Conservation (phyloP, 2,113 vertebrate species). For the Entomyzon cyanotis region DNA sequence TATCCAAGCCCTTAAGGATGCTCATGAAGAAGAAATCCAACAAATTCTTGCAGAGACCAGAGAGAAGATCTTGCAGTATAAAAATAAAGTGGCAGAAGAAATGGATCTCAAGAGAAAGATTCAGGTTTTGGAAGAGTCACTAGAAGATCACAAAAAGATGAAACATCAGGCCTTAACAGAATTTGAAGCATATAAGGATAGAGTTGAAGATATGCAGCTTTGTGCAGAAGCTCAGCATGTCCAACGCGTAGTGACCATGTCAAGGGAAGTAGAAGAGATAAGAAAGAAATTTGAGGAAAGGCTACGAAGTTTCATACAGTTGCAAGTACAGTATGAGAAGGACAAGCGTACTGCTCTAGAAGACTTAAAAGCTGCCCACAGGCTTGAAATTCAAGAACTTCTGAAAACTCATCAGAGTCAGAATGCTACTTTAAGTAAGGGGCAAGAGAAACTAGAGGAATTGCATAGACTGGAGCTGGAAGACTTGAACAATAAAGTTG, state of each 20-base stretch:
- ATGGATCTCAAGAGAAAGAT: constrained; percentile 92
- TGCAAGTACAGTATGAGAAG: constrained; percentile 91
- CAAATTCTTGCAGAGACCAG: constrained; percentile 97
- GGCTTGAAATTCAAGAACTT: constrained; percentile 91
- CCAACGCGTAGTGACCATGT: constrained; percentile 95
- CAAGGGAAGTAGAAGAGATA: constrained; percentile 97
- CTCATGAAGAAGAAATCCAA: constrained; percentile 98
- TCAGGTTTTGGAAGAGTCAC: constrained; percentile 92
- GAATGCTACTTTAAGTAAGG: constrained; percentile 86
- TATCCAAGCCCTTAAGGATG: constrained; percentile 95
- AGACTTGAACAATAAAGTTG: constrained; percentile 83
- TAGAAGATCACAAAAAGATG: constrained; percentile 94
- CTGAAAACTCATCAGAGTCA: constrained; percentile 90
- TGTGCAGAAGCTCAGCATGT: constrained; percentile 97
- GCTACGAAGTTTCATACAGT: constrained; percentile 86
- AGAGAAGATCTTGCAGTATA: constrained; percentile 95
- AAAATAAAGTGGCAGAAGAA: constrained; percentile 93
- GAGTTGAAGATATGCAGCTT: constrained; percentile 95
- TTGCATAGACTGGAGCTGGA: constrained; percentile 88
- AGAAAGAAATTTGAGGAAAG: constrained; percentile 94
- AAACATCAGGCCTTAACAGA: constrained; percentile 94
- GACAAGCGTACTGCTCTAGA: constrained; percentile 89
- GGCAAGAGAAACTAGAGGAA: constrained; percentile 90
- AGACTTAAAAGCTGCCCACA: constrained; percentile 86
- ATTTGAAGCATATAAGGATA: constrained; percentile 93